Percentiles rank a stretch among this genome's conserved stretches.
phyloP scores from a whole-genome alignment of 2,113 vertebrate species.

The Sinocyclocheilus rhinocerous region DNA sequence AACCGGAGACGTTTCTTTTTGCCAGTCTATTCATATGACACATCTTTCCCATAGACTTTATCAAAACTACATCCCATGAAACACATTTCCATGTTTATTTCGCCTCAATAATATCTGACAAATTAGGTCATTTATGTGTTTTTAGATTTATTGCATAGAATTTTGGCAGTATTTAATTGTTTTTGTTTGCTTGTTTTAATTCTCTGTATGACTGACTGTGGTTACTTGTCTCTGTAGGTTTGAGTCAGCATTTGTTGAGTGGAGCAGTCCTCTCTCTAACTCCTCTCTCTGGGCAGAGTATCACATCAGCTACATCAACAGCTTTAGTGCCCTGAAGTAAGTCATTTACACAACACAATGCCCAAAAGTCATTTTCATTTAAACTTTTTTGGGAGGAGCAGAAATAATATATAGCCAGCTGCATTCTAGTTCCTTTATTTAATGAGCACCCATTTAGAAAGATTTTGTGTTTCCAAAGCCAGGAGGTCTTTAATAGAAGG shows the following conservation, averaged over 20 bases:
- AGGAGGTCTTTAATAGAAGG: neutral
- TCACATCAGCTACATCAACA: conserved; percentile 75
- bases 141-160: too few species aligned
- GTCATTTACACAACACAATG: conserved; percentile 37
- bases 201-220: neutral
- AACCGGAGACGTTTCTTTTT: too few species aligned
- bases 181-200: neutral
- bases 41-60: neutral
- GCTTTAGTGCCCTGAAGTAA: conserved; percentile 73
- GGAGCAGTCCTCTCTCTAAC: conserved; percentile 46
- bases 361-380: neutral
- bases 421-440: neutral
- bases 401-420: neutral
- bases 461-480: neutral
- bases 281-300: conserved; percentile 62
- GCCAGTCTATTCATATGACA: neutral
- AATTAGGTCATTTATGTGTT: neutral
- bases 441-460: neutral
- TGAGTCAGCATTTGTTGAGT: conserved; percentile 54
- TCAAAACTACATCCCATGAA: neutral
- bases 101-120: neutral
- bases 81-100: neutral
- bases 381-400: neutral
- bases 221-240: conserved; percentile 65
- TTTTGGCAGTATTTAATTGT: too few species aligned